These are phyloP conservation scores for Microtus oregoni DNA, from an alignment of 2,113 vertebrate species.

Conservation along the genomic window DNA sequence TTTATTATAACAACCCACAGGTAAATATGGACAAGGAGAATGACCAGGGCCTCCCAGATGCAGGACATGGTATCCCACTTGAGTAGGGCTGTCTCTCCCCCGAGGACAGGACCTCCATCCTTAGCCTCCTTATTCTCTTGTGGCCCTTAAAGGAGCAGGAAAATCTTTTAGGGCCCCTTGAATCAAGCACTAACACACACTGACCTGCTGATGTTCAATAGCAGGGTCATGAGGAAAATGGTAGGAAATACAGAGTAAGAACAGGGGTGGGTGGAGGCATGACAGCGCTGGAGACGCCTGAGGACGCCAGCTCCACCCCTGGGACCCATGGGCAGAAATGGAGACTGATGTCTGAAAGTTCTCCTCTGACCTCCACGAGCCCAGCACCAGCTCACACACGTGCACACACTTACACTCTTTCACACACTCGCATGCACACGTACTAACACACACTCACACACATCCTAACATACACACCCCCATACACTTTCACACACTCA, in stretches of 20 bases:
- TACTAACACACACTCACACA: too few species aligned
- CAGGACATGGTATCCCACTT: fast-evolving
- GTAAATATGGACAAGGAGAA: fast-evolving
- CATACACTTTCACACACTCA: too few species aligned
- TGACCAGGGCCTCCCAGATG: fast-evolving
- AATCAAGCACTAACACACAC: background rate
- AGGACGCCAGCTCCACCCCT: background rate
- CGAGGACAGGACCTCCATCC: background rate
- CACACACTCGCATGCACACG: background rate
- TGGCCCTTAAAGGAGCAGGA: background rate
- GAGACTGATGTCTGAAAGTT: background rate
- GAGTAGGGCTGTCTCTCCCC: background rate
- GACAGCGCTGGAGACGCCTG: background rate
- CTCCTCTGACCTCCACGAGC: background rate
- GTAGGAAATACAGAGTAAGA: background rate
- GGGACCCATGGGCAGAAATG: fast-evolving
- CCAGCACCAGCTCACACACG: too few species aligned
- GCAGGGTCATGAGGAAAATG: background rate
- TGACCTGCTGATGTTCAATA: too few species aligned
- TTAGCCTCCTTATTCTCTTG: background rate
- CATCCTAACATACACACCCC: too few species aligned
- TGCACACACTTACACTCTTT: too few species aligned
- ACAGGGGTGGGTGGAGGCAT: background rate
- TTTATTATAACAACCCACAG: too few species aligned
- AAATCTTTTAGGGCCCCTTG: background rate